phyloP scores from a whole-genome alignment of 2,888 invertebrate genomes.

The Agrochola litura region DNA sequence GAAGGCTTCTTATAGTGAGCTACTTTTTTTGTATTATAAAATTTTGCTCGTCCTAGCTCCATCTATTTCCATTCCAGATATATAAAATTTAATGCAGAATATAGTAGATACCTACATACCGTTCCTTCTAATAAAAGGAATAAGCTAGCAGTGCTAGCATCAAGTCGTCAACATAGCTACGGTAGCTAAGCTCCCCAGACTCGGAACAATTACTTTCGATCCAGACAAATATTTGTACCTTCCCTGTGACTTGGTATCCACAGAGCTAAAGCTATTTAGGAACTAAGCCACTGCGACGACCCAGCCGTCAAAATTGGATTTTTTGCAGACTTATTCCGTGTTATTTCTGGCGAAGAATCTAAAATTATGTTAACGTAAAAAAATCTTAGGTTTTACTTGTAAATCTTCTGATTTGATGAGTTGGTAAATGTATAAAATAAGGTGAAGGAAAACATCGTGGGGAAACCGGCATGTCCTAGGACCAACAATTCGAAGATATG shows the following conservation, averaged over 20 bases:
- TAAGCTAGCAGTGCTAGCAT: background rate
- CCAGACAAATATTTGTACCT: constrained; percentile 31
- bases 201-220: constrained; percentile 22
- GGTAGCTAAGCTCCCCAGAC: constrained; percentile 7
- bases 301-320: constrained; percentile 28
- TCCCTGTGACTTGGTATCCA: background rate
- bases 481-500: too few species aligned
- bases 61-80: too few species aligned
- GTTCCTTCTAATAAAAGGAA: background rate
- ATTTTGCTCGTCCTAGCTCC: too few species aligned
- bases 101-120: background rate
- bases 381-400: background rate
- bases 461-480: too few species aligned
- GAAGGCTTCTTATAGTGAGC: too few species aligned
- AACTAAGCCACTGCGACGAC: background rate
- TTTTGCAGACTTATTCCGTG: constrained; percentile 22
- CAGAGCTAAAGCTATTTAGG: constrained; percentile 14
- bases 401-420: too few species aligned
- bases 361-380: background rate
- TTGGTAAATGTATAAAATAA: too few species aligned
- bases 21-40: too few species aligned
- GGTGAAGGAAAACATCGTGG: too few species aligned
- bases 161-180: background rate
- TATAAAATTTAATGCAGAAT: background rate
- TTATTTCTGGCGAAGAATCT: background rate